Percentiles rank a stretch among this genome's conserved stretches.
phyloP scores from a whole-genome alignment of 2,797 vertebrate genomes.

The Chiroxiphia lanceolata region DNA sequence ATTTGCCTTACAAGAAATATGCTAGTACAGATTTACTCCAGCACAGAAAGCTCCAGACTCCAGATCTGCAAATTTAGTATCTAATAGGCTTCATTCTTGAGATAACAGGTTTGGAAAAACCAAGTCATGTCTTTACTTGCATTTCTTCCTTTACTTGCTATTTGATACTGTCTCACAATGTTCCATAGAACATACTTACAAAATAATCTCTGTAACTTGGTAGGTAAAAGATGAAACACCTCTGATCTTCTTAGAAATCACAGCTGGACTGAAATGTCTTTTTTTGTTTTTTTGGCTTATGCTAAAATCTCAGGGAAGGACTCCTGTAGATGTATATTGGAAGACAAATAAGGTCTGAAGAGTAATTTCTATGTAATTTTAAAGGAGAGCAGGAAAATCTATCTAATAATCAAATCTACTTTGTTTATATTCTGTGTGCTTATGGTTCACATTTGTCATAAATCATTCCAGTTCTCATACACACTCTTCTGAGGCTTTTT shows the following conservation, averaged over 20 bases:
- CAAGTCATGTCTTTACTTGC: background rate
- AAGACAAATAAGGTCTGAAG: background rate
- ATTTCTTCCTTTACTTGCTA: background rate
- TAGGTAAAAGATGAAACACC: background rate
- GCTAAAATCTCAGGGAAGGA: background rate
- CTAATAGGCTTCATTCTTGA: background rate
- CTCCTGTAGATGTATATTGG: background rate
- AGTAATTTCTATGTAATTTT: background rate
- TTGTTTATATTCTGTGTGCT: background rate
- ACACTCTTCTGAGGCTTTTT: background rate
- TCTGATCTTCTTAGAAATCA: background rate
- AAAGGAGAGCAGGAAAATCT: background rate
- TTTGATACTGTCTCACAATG: background rate
- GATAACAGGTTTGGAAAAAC: background rate
- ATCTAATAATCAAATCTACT: background rate
- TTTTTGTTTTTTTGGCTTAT: background rate
- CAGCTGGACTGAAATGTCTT: background rate
- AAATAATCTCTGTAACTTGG: background rate
- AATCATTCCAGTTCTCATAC: background rate
- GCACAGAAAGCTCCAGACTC: background rate
- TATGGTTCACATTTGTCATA: background rate
- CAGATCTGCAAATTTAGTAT: background rate
- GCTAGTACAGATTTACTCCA: background rate
- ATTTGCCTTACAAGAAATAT: background rate
- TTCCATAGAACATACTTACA: background rate